A percentile compares a stretch with the other conserved stretches of the same genome.
These are phyloP conservation scores for Microcebus ravelobensis DNA, from an alignment of 2,113 vertebrate genomes.

Conservation along the genomic window DNA sequence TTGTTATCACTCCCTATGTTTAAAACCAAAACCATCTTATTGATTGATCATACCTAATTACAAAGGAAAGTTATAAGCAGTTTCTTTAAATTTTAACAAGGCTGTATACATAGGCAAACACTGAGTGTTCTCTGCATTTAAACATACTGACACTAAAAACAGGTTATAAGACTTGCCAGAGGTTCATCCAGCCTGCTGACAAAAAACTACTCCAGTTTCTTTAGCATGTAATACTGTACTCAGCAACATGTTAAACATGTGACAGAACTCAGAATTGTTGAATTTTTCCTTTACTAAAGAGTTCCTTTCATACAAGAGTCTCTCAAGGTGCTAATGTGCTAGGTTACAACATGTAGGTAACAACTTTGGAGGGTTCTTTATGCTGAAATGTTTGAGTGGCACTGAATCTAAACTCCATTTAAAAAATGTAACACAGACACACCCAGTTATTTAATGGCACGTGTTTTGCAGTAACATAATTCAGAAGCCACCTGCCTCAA, in stretches of 20 bases:
- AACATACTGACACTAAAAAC: background rate
- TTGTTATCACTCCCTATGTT: conserved; percentile 1
- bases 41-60: conserved; percentile 12
- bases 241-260: background rate
- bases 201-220: conserved; percentile 1
- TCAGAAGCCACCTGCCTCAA: conserved; percentile 31
- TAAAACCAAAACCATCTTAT: conserved; percentile 33
- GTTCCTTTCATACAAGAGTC: background rate
- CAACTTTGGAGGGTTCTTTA: conserved; percentile 4
- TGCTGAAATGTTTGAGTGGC: conserved; percentile 28
- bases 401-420: conserved; percentile 5
- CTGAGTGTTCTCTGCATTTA: background rate
- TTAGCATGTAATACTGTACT: background rate
- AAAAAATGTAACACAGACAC: background rate
- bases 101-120: background rate
- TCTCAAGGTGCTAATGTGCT: background rate
- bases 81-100: background rate
- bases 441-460: conserved; percentile 30
- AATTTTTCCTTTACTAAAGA: conserved; percentile 9
- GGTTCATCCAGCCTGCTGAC: background rate
- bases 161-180: background rate
- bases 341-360: background rate
- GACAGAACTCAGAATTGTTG: conserved; percentile 17
- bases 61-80: conserved; percentile 17
- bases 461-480: background rate